A percentile compares a stretch with the other conserved stretches of the same genome.
Conservation (phyloP, 2,888 invertebrate species). For the Philopedon plagiatum region DNA sequence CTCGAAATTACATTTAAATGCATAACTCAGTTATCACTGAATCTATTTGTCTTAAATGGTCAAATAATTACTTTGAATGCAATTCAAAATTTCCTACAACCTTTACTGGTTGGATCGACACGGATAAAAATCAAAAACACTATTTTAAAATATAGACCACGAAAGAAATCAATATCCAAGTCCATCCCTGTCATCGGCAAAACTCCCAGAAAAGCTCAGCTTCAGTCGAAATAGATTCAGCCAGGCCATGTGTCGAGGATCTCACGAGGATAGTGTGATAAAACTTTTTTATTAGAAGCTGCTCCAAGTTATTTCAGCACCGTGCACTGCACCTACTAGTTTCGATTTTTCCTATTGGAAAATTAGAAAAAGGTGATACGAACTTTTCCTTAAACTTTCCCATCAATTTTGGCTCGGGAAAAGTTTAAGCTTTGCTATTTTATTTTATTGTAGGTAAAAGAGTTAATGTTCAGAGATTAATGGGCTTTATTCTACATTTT, state of each 20-base stretch:
- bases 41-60: too few relatives aligned
- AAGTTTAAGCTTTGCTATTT: conserved; percentile 12
- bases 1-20: too few relatives aligned
- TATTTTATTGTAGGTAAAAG: background rate
- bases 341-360: conserved; percentile 34
- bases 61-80: too few relatives aligned
- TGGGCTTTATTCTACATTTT: too few relatives aligned
- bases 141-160: background rate
- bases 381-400: conserved; percentile 39
- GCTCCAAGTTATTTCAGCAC: conserved; percentile 43
- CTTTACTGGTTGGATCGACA: too few relatives aligned
- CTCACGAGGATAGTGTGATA: conserved; percentile 49
- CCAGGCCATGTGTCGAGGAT: conserved; percentile 41
- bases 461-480: background rate
- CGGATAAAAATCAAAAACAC: too few relatives aligned
- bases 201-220: conserved; percentile 26
- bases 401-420: conserved; percentile 33
- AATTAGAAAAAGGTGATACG: conserved; percentile 32
- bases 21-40: too few relatives aligned
- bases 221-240: conserved; percentile 3
- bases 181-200: background rate
- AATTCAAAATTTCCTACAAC: too few relatives aligned
- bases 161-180: background rate
- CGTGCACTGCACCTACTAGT: conserved; percentile 36
- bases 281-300: conserved; percentile 49